Evolutionary conservation across 2,797 vertebrate species (phyloP).

Genomic region (Galago senegalensis): DNA sequence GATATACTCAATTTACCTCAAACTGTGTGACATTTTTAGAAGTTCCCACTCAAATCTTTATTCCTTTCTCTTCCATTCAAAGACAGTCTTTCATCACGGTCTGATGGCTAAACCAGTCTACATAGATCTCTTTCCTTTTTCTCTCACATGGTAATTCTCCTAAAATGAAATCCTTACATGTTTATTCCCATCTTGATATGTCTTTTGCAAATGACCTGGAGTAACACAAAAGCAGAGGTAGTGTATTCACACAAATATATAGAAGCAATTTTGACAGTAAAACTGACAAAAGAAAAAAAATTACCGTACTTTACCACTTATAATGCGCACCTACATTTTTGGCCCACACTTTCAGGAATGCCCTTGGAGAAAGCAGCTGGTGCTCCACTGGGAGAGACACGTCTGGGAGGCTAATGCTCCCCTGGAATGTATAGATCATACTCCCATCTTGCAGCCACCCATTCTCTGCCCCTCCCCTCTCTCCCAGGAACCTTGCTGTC

Average conservation of each 20-base stretch:
- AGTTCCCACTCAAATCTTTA: neutral
- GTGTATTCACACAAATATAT: neutral
- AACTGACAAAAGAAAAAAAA: neutral
- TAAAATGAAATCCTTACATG: neutral
- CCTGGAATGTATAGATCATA: too few relatives aligned
- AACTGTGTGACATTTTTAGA: neutral
- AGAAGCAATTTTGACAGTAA: neutral
- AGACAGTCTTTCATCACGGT: neutral
- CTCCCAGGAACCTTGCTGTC: too few relatives aligned
- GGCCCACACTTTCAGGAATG: too few relatives aligned
- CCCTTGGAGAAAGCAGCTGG: too few relatives aligned
- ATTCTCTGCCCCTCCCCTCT: too few relatives aligned
- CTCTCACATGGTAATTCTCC: neutral
- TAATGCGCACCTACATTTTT: too few relatives aligned
- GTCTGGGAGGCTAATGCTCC: too few relatives aligned
- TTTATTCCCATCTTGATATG: neutral
- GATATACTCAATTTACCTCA: neutral
- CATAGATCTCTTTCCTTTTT: neutral
- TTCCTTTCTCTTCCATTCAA: neutral
- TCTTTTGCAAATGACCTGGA: neutral
- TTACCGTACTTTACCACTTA: too few relatives aligned
- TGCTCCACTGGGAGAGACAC: too few relatives aligned
- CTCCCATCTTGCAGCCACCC: too few relatives aligned
- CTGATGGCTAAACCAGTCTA: neutral
- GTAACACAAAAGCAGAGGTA: neutral